A percentile compares a stretch with the other conserved stretches of the same genome.
Evolutionary conservation across 2,797 vertebrate species (phyloP).

Genomic region (Oophaga sylvatica): DNA sequence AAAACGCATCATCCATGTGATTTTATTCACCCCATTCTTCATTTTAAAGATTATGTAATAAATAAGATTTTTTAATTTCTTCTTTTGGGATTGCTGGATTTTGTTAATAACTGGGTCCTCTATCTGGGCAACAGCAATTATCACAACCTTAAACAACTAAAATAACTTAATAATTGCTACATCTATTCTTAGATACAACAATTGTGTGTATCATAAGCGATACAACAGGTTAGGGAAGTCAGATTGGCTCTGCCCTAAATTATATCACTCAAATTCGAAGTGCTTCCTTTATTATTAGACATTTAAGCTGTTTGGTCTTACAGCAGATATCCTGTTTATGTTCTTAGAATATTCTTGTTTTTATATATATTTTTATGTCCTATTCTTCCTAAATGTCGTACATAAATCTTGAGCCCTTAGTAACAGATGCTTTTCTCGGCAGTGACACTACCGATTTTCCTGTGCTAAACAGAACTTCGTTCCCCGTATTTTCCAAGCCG

Average conservation of each 20-base stretch:
- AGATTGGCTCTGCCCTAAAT: constrained; percentile 34
- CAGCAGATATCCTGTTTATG: not conserved
- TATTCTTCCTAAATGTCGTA: not conserved
- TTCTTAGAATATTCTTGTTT: not conserved
- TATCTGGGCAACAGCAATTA: not conserved
- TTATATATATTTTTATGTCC: not conserved
- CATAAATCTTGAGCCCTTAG: not conserved
- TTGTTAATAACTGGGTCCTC: not conserved
- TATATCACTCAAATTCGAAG: not conserved
- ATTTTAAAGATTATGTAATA: too few relatives aligned
- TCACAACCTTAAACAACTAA: not conserved
- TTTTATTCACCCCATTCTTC: too few relatives aligned
- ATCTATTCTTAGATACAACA: constrained; percentile 10
- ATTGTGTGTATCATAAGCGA: not conserved
- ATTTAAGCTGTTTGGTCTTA: not conserved
- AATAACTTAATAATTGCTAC: not conserved
- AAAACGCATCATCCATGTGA: too few relatives aligned
- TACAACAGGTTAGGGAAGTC: constrained; percentile 41
- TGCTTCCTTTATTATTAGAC: not conserved
- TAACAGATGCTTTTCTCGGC: constrained; percentile 4
- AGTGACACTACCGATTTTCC: constrained; percentile 65
- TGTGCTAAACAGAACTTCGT: constrained; percentile 71
- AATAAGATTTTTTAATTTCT: too few relatives aligned
- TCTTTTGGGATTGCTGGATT: not conserved
- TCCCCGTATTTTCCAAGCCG: constrained; percentile 76